Evolutionary conservation across 2,113 vertebrate species (phyloP), one percentile per base, ranked within the genome.

Genomic region (Spilogale gracilis): DNA sequence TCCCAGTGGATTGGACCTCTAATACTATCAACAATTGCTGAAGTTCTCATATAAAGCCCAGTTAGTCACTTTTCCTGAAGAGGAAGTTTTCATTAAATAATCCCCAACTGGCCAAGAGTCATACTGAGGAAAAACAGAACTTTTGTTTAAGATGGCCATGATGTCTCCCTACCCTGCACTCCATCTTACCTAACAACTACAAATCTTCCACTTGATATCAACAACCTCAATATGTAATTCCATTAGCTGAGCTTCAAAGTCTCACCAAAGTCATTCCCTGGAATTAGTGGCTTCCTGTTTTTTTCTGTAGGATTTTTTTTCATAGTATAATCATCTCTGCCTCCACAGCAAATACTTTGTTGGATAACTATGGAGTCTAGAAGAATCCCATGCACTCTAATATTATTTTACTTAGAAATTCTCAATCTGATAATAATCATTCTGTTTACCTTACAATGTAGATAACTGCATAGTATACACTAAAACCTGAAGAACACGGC

Each of bases 161-260:
- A 52, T 14, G 1, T 86, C 17, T 23, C 54, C 4, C 58, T 18
- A 58, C 2, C 6, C 3, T 3, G 12, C 3, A 30, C 2, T 1
- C 11, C 3, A 27, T 43, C 54, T 76, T 21, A 56, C 1, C 5
- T n/a, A 43, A 85, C 10, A 50, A 85, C 23, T 61, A 20, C 2
- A 81, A 52, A 56, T 92, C 8, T n/a, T 61, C 4, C 1, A 25
- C 4, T 3, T 54, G 4, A 69, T 38, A 52, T 65, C 30, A 79
- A 21, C 30, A 67, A n/a, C n/a, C 60, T 13, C 16, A 11, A 58
- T 27, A 30, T 50, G 17, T 8, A 78, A 9, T 21, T 63, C 80
- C 9, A 17, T 6, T 74, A 25, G 6, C 20, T 76, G 25, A 52
- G 17, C 30, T 91, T 5, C 27, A 80, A 79, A 60, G 10, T 9